Evolutionary conservation across 2,888 invertebrate genomes (phyloP).

Genomic region (Cremastinae sp.): DNA sequence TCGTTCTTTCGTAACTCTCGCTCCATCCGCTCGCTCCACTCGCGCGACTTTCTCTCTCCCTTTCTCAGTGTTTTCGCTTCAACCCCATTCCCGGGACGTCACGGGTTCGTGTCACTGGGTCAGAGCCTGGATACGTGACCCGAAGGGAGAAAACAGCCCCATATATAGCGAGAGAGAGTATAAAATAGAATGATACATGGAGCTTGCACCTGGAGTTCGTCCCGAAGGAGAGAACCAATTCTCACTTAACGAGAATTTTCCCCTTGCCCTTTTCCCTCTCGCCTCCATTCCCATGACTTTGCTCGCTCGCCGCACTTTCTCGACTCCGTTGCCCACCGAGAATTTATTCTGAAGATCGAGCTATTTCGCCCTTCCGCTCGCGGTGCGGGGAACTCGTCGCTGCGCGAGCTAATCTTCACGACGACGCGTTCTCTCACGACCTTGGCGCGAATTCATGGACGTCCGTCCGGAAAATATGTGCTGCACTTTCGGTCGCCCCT

Average conservation of each 20-base stretch:
- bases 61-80: constrained; percentile 3
- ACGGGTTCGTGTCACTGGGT: constrained; percentile 78
- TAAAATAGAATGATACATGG: constrained; percentile 61
- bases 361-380: constrained; percentile 6
- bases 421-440: constrained; percentile 11
- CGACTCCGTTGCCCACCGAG: not conserved
- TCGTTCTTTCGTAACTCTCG: no score
- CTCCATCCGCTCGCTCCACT: not conserved
- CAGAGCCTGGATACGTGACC: constrained; percentile 73
- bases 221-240: constrained; percentile 51
- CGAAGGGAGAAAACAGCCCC: constrained; percentile 38
- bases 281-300: constrained; percentile 8
- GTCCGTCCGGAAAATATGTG: not conserved
- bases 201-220: constrained; percentile 31
- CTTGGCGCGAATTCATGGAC: constrained; percentile 40
- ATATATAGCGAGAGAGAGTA: constrained; percentile 34
- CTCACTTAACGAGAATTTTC: not conserved
- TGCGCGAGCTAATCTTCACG: constrained; percentile 13
- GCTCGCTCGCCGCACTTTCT: not conserved
- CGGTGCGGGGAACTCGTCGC: no score
- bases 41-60: not conserved
- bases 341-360: constrained; percentile 27
- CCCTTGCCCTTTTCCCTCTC: constrained; percentile 10
- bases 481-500: not conserved
- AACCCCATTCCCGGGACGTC: constrained; percentile 74